Percentiles rank a stretch among this genome's conserved stretches.
phyloP scores from a whole-genome alignment of 2,113 vertebrate genomes.

The Sebastes fasciatus region DNA sequence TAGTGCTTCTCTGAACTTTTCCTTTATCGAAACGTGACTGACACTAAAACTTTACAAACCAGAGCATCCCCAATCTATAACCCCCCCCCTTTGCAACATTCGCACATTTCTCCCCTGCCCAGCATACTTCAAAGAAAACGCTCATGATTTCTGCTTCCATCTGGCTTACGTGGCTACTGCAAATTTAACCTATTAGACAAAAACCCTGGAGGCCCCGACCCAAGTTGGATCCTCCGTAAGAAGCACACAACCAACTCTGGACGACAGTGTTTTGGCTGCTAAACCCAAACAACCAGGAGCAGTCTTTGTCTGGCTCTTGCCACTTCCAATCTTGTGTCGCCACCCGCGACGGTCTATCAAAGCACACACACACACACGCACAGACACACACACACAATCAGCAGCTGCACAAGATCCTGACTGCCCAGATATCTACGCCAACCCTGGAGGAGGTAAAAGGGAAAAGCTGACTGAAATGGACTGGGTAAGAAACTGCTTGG shows the following conservation, averaged over 20 bases:
- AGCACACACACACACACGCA: conserved; percentile 72
- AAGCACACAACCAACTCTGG: conserved; percentile 81
- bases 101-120: conserved; percentile 56
- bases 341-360: conserved; percentile 66
- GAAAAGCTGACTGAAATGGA: conserved; percentile 68
- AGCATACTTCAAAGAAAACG: conserved; percentile 62
- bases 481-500: conserved; percentile 59
- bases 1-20: conserved; percentile 75
- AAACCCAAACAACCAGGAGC: conserved; percentile 54
- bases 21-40: conserved; percentile 66
- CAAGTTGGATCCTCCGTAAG: conserved; percentile 72
- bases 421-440: conserved; percentile 62
- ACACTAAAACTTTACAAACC: conserved; percentile 69
- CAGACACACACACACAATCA: conserved; percentile 61
- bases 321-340: conserved; percentile 67
- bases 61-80: conserved; percentile 62
- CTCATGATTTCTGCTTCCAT: conserved; percentile 76
- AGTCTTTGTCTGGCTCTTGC: conserved; percentile 55
- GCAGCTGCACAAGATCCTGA: conserved; percentile 74
- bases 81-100: conserved; percentile 52
- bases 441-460: conserved; percentile 49
- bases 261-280: conserved; percentile 68
- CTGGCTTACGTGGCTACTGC: conserved; percentile 73
- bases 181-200: conserved; percentile 66
- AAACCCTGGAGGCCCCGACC: conserved; percentile 65